Evolutionary conservation across 2,888 invertebrate genomes (phyloP), one percentile per base, ranked within the genome.

Genomic region (Saturnia pavonia): DNA sequence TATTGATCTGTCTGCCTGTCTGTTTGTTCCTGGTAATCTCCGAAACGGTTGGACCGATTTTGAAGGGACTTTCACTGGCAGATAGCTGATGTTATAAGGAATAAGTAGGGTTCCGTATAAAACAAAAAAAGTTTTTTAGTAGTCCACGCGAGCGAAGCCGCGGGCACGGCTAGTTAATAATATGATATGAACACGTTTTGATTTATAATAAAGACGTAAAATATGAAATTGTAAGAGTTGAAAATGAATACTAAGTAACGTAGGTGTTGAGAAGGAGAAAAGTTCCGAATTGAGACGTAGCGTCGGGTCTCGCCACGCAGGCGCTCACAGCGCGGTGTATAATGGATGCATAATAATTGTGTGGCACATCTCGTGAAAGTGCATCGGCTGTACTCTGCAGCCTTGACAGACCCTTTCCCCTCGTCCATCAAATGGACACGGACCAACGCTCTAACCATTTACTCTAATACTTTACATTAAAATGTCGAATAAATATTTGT

Each of bases 361-460:
- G 86, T 87, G 89, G 86, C 84, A 88, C 88, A 89, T 89, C 85
- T 88, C 86, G 91, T 86, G 93, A 92, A 93, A 93, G 94, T 93
- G 91, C 92, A 92, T 84, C 85, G 86, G 79, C 84, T 86, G 34
- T 34, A 34, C 34, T 34, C 34, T 34, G 85, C 88, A 91, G 80
- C 92, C 92, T 93, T 92, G 92, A 89, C 81, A 76, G 84, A 84
- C 84, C 91, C 93, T 93, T 93, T 94, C 93, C n/a, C 92, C 92
- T 92, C 92, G 91, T 94, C 90, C 89, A 92, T 93, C 91, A 93
- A 87, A 85, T 79, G 75, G 77, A 79, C 67, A 48, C 34, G 45
- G 68, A n/a, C 27, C 70, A 60, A 48, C 82, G 86, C 88, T 87
- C 89, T 87, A 87, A 86, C 88, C 84, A 85, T 87, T 88, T 88